Base-by-base conservation (phyloP, 2,797 vertebrate species). In the Geotrypetes seraphini region DNA sequence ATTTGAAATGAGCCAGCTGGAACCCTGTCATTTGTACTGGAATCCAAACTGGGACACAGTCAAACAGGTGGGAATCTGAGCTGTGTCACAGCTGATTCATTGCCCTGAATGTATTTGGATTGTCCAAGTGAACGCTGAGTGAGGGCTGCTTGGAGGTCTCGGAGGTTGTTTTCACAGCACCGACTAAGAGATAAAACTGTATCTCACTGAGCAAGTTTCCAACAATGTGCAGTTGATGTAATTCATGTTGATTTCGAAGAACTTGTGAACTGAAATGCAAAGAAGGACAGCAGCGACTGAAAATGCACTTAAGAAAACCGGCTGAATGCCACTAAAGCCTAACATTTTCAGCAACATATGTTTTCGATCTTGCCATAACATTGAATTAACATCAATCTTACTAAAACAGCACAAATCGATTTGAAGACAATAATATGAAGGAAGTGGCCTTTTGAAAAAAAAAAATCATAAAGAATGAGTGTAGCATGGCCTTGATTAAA, bases 351-450 rank as follows among this genome's bases (percentile, higher is more conserved):
- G 3, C 48, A 50, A 24, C 37, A 66, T 71, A 31, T 66, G 41
- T 58, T 61, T 68, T 61, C 45, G 16, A 57, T 68, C 55, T 57
- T 55, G 15, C 38, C 39, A n/a, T 35, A 25, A 39, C 60, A 43
- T 63, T 69, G 70, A 66, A 64, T 66, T 66, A 70, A 41, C 50
- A 26, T 53, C 47, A 53, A 14, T 64, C 34, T 55, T 52, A 18
- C 25, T n/a, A 56, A 30, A 59, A 59, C 47, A 47, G 23, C 43
- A 52, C 51, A 66, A 53, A 57, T 57, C 26, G 50, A 22, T 41
- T 57, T 48, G n/a, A 25, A 57, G 24, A 52, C 66, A 73, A 50
- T 43, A 58, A 38, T 43, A 51, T 63, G 29, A 60, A 62, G 33
- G 25, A 49, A 53, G 31, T 47, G 34, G 47, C 23, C 30, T 44